Base-by-base conservation (phyloP, 2,797 vertebrate genomes). In the Perodicticus potto region DNA sequence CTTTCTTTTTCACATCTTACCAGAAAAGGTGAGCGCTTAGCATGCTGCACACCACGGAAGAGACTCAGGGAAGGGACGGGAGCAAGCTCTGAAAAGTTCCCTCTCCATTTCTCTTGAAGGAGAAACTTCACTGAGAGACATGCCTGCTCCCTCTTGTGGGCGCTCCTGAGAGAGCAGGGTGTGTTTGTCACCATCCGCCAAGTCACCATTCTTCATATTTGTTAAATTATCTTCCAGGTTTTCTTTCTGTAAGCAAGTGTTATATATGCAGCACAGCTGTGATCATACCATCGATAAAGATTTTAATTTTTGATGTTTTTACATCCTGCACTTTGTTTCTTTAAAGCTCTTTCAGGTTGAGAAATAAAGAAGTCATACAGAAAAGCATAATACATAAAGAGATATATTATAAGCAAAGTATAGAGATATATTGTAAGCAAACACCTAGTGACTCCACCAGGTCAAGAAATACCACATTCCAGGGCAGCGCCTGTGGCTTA, bases 221-320 rank as follows among this genome's bases (percentile, higher is more conserved):
- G 53, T 63, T 80, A 67, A 40, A 37, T 43, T 78, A 76, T 40
- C 7, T 74, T 83, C 34, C 32, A 57, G 29, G 3, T 78, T 86
- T 49, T 86, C 16, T 78, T 80, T 73, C 70, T 89, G 11, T 45
- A 63, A 86, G 32, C 22, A 40, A 40, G 22, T 45, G 55, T 82
- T 86, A 69, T 55, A 23, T 63, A 25, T 72, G 88, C 73, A 65
- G 83, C 32, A 45, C 27, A 7, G 55, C 45, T 34, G 34, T 45
- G 20, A 59, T 32, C 57, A 29, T 59, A 13, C 59, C 23, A 6
- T n/a, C 19, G 61, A 2, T 22, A 70, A 32, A 81, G 29, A 17
- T 45, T 83, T 81, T 29, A 20, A 81, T 85, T 93, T 90, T 80
- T 27, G 76, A 19, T 91, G 45, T 73, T 43, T 80, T 76, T 70